Evolutionary conservation across 2,797 vertebrate species (phyloP).

Genomic region (Poeciliopsis presidionis): DNA sequence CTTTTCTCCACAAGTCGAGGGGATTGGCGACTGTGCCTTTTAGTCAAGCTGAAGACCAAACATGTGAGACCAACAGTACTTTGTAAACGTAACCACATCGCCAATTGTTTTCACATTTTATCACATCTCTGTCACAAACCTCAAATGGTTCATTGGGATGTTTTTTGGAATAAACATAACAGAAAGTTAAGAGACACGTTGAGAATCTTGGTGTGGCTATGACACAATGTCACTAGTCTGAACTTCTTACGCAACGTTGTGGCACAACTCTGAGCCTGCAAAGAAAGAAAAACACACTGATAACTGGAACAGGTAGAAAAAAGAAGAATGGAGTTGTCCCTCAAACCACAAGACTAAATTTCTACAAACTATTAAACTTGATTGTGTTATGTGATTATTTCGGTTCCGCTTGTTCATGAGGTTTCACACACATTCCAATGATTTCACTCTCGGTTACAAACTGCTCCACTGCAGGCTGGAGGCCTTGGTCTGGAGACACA

Average conservation of each 20-base stretch:
- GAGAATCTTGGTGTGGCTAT: neutral
- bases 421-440: neutral
- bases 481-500: neutral
- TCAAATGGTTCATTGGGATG: neutral
- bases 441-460: neutral
- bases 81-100: neutral
- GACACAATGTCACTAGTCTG: neutral
- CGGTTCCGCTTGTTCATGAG: neutral
- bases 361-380: neutral
- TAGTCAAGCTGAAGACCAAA: neutral
- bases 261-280: neutral
- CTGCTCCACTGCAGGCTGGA: neutral
- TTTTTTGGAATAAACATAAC: neutral
- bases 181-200: neutral
- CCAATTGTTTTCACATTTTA: neutral
- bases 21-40: neutral
- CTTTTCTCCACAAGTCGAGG: neutral
- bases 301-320: neutral
- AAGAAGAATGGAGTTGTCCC: neutral
- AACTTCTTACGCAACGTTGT: neutral
- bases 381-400: neutral
- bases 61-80: neutral
- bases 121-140: neutral
- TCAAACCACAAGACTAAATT: neutral
- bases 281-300: neutral